Evolutionary conservation across 1,140 invertebrate genomes (phyloP).

Genomic region (Tyrophagus putrescentiae): DNA sequence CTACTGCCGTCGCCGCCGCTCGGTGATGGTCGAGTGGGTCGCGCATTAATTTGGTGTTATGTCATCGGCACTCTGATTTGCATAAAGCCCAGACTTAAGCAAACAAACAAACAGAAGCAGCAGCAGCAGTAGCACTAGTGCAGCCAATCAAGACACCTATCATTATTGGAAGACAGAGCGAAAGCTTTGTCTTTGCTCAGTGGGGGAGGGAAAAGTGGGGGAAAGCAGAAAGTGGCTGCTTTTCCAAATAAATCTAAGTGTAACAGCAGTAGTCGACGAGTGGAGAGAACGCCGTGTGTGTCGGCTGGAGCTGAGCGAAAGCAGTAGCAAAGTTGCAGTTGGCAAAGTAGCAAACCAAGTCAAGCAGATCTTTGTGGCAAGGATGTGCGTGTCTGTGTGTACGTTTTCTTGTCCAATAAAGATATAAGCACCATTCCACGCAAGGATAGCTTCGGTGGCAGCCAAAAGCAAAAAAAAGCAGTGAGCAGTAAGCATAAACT

Average conservation of each 20-base stretch:
- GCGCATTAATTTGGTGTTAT: neutral
- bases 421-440: constrained; percentile 13
- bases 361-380: constrained; percentile 11
- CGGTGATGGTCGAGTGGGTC: neutral
- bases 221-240: no score
- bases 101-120: constrained; percentile 8
- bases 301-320: no score
- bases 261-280: constrained; percentile 10
- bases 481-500: neutral
- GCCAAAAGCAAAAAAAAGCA: no score
- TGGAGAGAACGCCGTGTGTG: no score
- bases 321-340: neutral
- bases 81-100: constrained; percentile 1
- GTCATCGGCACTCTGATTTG: neutral
- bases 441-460: neutral
- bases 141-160: constrained; percentile 11
- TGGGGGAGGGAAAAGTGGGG: neutral
- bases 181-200: constrained; percentile 6
- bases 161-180: neutral
- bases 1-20: no score
- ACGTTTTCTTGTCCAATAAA: constrained; percentile 9
- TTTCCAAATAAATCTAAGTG: constrained; percentile 14
- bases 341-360: no score
- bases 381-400: constrained; percentile 10
- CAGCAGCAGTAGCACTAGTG: neutral